Evolutionary conservation across 1,140 invertebrate genomes (phyloP), one percentile per base, ranked within the genome.

Genomic region (Archivesica marissinica): DNA sequence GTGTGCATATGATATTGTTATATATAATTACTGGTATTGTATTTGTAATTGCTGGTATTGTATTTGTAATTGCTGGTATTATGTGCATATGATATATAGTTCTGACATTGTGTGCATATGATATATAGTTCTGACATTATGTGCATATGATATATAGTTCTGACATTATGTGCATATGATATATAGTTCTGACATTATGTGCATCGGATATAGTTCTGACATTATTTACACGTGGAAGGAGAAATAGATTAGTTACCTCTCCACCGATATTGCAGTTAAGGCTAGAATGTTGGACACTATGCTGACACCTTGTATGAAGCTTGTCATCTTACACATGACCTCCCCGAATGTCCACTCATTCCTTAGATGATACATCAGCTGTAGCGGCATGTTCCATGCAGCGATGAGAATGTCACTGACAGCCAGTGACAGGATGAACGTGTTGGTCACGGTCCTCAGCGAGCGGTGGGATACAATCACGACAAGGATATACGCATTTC

Each of bases 381-480:
- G 87, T 23, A 90, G 81, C 30, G 86, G 89, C 64, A 89, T 80
- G 28, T 82, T 82, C 50, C 85, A 61, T 11, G 72, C 33, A 25
- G 79, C 39, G 44, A 85, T 70, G 11, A 87, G 54, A 30, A 85
- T 59, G 41, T 66, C 78, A 50, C 79, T 79, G 9, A 64, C 44
- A 25, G 75, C 56, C 61, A 89, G 80, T 13, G 90, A 90, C 20
- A 93, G 81, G 0, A 90, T 85, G 25, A 93, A 93, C 61, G 90
- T 90, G 64, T 93, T 90, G 44, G 68, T 92, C 1, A 86, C 88
- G 6, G 85, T 85, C 66, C 59, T 86, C 20, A 83, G 89, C 7
- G 61, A 89, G 3, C 44, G 52, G 35, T 76, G 76, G 3, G 38
- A 88, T 13, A 74, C 25, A 25, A 86, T 82, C 44, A 88, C 72